Conservation (phyloP, 2,888 invertebrate genomes). For the Plebejus melissa region DNA sequence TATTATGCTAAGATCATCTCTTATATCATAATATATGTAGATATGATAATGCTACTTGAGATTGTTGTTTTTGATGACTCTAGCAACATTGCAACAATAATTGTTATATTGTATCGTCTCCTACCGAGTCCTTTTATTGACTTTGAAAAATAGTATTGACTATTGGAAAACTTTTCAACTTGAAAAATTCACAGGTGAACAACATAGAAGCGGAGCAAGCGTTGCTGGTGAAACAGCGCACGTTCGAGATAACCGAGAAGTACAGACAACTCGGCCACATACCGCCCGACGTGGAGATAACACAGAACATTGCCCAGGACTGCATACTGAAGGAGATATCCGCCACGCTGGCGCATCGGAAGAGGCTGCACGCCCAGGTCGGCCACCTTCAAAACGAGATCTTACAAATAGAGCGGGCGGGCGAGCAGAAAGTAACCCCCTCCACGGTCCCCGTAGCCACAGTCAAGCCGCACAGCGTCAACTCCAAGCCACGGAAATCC, state of each 20-base stretch:
- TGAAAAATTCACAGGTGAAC: slow-evolving; percentile 64
- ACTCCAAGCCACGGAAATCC: slow-evolving; percentile 67
- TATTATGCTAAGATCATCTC: neutral
- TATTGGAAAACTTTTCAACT: too few species aligned
- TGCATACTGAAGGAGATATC: slow-evolving; percentile 92
- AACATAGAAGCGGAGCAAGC: slow-evolving; percentile 88
- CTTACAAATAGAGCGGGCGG: slow-evolving; percentile 84
- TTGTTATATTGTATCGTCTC: too few species aligned
- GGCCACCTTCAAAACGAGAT: slow-evolving; percentile 90
- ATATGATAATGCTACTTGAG: neutral
- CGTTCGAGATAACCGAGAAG: slow-evolving; percentile 87
- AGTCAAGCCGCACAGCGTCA: slow-evolving; percentile 65
- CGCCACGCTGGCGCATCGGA: slow-evolving; percentile 89
- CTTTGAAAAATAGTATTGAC: too few species aligned
- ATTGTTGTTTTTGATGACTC: neutral
- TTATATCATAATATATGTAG: neutral
- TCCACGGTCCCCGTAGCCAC: slow-evolving; percentile 63
- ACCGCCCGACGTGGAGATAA: slow-evolving; percentile 78
- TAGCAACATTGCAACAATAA: neutral
- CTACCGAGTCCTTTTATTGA: too few species aligned
- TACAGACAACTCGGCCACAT: slow-evolving; percentile 78
- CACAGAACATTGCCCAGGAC: slow-evolving; percentile 86
- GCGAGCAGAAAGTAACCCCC: slow-evolving; percentile 78
- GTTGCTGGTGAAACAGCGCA: slow-evolving; percentile 83
- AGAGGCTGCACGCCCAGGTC: slow-evolving; percentile 89